phyloP scores from a whole-genome alignment of 2,888 invertebrate species.

The Alloplasta piceator region DNA sequence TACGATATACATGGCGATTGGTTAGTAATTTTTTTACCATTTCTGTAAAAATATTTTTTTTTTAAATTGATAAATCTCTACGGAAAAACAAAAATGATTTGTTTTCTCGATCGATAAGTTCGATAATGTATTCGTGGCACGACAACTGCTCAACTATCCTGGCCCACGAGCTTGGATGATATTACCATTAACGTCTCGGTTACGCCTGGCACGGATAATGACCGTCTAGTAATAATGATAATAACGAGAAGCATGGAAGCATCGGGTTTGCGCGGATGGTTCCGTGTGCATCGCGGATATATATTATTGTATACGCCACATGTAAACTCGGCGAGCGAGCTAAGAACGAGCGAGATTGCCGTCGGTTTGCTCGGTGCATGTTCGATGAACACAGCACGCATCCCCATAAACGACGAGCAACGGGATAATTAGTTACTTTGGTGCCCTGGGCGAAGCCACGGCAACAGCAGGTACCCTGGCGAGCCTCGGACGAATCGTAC shows the following conservation, averaged over 20 bases:
- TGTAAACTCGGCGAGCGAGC: conserved; percentile 10
- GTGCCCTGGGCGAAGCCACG: conserved; percentile 17
- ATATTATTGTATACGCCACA: conserved; percentile 15
- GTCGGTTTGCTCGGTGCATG: conserved; percentile 44
- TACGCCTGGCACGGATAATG: conserved; percentile 52
- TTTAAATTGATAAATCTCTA: too few relatives aligned
- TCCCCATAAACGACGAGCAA: conserved; percentile 65
- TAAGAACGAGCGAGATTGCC: conserved; percentile 14
- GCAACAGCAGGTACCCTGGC: conserved; percentile 59
- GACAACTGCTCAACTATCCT: conserved; percentile 36
- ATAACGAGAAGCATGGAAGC: conserved; percentile 39
- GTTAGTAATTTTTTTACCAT: too few relatives aligned
- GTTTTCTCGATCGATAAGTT: not conserved
- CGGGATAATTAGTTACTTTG: conserved; percentile 66
- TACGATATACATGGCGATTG: too few relatives aligned
- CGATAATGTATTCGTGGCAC: conserved; percentile 20
- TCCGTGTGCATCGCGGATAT: conserved; percentile 39
- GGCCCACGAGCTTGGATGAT: conserved; percentile 25
- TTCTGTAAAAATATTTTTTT: too few relatives aligned
- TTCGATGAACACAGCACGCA: conserved; percentile 61
- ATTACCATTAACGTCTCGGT: conserved; percentile 48
- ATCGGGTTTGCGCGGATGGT: conserved; percentile 32
- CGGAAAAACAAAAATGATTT: too few relatives aligned
- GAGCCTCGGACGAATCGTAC: conserved; percentile 47
- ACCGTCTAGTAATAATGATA: conserved; percentile 54